Percentiles rank a stretch among this genome's conserved stretches.
These are phyloP conservation scores for Globodera rostochiensis DNA, from an alignment of 1,140 invertebrate genomes.

Conservation along the genomic window DNA sequence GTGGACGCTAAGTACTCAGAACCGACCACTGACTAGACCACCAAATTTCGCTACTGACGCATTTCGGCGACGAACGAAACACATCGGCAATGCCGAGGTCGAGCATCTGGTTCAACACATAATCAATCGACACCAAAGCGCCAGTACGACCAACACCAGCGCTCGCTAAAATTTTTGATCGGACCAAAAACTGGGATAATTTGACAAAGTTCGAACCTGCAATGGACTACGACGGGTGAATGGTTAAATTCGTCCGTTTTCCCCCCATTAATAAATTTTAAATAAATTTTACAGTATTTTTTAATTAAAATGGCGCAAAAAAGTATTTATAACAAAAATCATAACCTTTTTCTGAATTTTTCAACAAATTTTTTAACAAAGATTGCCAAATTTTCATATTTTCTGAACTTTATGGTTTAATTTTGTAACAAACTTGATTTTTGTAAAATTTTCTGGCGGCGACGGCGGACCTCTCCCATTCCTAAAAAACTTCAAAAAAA, in stretches of 20 bases:
- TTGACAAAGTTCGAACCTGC: conserved; percentile 45
- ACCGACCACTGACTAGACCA: conserved; percentile 80
- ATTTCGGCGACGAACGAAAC: conserved; percentile 85
- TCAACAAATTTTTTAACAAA: too few species aligned
- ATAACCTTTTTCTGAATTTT: too few species aligned
- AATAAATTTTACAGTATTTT: too few species aligned
- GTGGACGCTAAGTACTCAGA: conserved; percentile 57
- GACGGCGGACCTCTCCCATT: too few species aligned
- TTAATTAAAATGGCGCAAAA: too few species aligned
- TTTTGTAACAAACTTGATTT: too few species aligned
- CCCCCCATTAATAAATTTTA: too few species aligned
- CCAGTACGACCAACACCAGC: conserved; percentile 89
- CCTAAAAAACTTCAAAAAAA: too few species aligned
- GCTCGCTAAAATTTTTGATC: not conserved
- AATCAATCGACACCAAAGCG: conserved; percentile 83
- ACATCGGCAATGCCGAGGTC: conserved; percentile 82
- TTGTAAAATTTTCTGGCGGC: too few species aligned
- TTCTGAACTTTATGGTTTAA: too few species aligned
- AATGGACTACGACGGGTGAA: conserved; percentile 60
- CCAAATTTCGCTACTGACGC: conserved; percentile 83
- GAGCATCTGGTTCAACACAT: conserved; percentile 78
- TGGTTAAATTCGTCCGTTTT: conserved; percentile 60
- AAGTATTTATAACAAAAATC: too few species aligned
- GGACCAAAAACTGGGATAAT: not conserved
- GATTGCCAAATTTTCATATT: too few species aligned